These are phyloP conservation scores for Bufo bufo DNA, from an alignment of 2,113 vertebrate species.

Conservation along the genomic window DNA sequence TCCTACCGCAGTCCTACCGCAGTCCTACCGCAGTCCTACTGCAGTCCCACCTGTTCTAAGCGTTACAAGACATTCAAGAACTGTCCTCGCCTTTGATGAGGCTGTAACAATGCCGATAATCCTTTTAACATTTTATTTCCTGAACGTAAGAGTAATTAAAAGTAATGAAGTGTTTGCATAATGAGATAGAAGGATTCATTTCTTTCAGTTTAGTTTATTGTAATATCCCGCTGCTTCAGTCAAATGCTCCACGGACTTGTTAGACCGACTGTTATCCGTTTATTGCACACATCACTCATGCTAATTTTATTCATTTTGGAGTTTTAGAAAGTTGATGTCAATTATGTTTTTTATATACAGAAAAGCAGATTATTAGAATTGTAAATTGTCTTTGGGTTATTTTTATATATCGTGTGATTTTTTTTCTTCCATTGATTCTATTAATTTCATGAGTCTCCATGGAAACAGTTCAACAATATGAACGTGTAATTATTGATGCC, in stretches of 20 bases:
- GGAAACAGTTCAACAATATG: not conserved
- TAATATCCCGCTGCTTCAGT: conserved; percentile 20
- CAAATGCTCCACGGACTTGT: conserved; percentile 32
- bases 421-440: not conserved
- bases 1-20: too few species aligned
- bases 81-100: not conserved
- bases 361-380: not conserved
- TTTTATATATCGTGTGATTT: not conserved
- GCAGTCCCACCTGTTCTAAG: too few species aligned
- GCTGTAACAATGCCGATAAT: not conserved
- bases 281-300: conserved; percentile 30
- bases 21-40: too few species aligned
- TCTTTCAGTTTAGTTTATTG: conserved; percentile 32
- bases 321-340: conserved; percentile 40
- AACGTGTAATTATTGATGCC: not conserved
- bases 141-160: conserved; percentile 34
- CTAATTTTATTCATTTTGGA: conserved; percentile 26
- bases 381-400: not conserved
- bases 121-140: conserved; percentile 11
- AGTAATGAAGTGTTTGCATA: conserved; percentile 47
- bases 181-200: conserved; percentile 20
- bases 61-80: not conserved
- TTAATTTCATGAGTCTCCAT: not conserved
- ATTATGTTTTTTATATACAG: not conserved
- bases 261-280: conserved; percentile 33